These are phyloP conservation scores for Eurypyga helias DNA, from an alignment of 2,113 vertebrate genomes.

Conservation along the genomic window DNA sequence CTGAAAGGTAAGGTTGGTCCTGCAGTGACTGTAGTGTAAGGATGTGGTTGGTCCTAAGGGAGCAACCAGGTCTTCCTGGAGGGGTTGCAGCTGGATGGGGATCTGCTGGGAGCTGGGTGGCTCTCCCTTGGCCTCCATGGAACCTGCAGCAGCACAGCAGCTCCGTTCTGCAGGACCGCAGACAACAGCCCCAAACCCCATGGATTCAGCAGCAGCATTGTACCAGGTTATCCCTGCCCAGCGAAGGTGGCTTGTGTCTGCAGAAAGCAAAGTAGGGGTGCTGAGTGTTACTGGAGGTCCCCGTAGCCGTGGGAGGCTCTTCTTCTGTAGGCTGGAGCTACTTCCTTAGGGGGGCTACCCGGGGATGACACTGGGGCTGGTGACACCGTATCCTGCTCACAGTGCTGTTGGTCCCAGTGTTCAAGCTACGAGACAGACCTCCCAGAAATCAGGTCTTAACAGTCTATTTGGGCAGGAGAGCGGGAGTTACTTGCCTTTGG, in stretches of 20 bases:
- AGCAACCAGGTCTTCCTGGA: background rate
- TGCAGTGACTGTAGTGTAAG: background rate
- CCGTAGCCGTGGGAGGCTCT: background rate
- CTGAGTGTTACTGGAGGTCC: background rate
- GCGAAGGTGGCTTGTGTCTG: background rate
- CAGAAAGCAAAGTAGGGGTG: background rate
- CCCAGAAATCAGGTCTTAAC: background rate
- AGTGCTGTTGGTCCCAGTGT: background rate
- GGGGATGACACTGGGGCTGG: background rate
- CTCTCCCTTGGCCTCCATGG: background rate
- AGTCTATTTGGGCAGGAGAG: background rate
- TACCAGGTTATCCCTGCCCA: background rate
- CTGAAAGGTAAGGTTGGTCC: background rate
- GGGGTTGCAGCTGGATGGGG: background rate
- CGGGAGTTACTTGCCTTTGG: background rate
- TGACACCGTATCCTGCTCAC: background rate
- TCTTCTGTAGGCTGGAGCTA: background rate
- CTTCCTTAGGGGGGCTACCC: background rate
- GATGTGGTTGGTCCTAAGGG: background rate
- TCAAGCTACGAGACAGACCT: background rate
- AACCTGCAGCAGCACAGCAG: fast-evolving
- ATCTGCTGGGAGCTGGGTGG: background rate
- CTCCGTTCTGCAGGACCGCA: background rate
- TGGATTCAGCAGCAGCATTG: background rate
- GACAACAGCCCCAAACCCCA: fast-evolving